These are phyloP conservation scores for Eurosta solidaginis DNA, from an alignment of 1,140 invertebrate genomes.

Conservation along the genomic window DNA sequence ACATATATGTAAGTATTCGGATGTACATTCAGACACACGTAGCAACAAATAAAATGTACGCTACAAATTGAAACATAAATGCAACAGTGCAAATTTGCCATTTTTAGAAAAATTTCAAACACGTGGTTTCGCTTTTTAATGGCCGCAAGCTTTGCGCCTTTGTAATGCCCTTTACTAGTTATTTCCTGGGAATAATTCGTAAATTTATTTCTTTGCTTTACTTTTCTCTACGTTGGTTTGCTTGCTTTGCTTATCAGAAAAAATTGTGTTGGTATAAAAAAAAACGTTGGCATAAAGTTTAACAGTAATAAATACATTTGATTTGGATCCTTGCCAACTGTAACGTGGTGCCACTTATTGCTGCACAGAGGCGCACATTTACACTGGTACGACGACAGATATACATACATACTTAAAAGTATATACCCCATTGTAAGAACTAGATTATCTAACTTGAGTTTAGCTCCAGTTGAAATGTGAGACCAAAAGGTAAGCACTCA, in stretches of 20 bases:
- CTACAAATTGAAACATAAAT: not conserved
- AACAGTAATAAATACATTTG: constrained; percentile 54
- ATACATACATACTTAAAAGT: too few relatives aligned
- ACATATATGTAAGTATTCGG: too few relatives aligned
- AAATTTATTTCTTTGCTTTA: constrained; percentile 4
- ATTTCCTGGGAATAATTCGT: not conserved
- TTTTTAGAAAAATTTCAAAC: not conserved
- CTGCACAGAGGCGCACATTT: not conserved
- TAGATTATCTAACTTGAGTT: too few relatives aligned
- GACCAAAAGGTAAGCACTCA: too few relatives aligned
- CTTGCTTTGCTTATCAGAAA: constrained; percentile 25
- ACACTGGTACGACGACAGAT: too few relatives aligned
- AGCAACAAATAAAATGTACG: too few relatives aligned
- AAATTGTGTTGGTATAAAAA: not conserved
- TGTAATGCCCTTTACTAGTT: not conserved
- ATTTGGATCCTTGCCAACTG: constrained; percentile 47
- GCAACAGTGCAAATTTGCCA: not conserved
- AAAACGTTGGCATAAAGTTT: constrained; percentile 54
- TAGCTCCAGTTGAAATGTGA: too few relatives aligned
- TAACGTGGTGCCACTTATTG: constrained; percentile 14
- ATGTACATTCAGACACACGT: too few relatives aligned
- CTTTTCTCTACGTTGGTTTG: not conserved
- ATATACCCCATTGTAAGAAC: too few relatives aligned
- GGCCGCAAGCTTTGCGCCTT: constrained; percentile 2
- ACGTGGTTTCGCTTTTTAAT: constrained; percentile 27